Evolutionary conservation across 2,888 invertebrate genomes (phyloP).

Genomic region (Himalopsyche japonica): DNA sequence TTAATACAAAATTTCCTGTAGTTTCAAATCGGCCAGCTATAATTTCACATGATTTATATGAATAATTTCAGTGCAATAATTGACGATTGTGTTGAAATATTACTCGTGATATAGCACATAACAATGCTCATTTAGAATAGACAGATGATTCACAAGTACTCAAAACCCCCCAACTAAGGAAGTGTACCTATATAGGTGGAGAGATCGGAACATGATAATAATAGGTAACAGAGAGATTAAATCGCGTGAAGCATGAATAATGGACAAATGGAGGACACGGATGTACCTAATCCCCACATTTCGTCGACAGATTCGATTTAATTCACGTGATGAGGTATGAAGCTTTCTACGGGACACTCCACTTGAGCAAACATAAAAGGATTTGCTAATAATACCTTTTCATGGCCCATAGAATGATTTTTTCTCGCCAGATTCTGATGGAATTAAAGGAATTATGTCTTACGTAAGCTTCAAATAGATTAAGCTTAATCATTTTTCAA

Average conservation of each 20-base stretch:
- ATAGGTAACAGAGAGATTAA: conserved; percentile 38
- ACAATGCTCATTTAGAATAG: neutral
- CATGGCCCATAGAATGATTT: neutral
- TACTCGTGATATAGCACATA: neutral
- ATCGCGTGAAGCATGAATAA: conserved; percentile 35
- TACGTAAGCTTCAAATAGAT: neutral
- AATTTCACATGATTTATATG: too few species aligned
- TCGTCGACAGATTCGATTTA: conserved; percentile 9
- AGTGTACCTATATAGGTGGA: neutral
- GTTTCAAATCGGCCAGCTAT: too few species aligned
- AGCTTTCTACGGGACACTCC: neutral
- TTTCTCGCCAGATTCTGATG: neutral
- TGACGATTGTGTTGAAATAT: too few species aligned
- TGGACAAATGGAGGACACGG: conserved; percentile 30
- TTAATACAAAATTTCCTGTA: too few species aligned
- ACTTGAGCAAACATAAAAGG: neutral
- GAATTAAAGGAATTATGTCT: neutral
- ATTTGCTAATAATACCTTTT: neutral
- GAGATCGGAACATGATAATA: conserved; percentile 34
- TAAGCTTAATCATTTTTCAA: neutral
- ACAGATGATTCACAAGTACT: neutral
- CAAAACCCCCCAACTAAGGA: neutral
- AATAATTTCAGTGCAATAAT: too few species aligned
- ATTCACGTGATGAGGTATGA: conserved; percentile 20
- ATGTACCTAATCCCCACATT: conserved; percentile 21